Base-by-base conservation (phyloP, 2,888 invertebrate genomes). In the Parthenolecanium corni region DNA sequence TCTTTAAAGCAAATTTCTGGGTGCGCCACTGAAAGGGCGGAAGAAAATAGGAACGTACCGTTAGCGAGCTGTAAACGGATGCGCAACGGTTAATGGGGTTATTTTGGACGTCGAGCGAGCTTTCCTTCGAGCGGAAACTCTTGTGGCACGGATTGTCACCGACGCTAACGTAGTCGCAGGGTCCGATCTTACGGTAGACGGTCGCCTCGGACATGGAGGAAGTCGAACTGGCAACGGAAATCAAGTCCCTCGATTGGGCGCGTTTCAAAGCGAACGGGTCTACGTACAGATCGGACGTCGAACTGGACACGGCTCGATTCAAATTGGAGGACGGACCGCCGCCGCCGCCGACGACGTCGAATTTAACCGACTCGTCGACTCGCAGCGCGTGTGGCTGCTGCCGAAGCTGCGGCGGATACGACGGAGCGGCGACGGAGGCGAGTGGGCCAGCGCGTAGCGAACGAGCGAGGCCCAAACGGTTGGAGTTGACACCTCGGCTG, bases 191-290 rank as follows among this genome's bases (percentile, higher is more conserved):
- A 2, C 54, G 31, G 38, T 63, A 63, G 20, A 63, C 63, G 1
- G 64, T 58, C 38, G 58, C 58, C 31, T 64, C 58, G 25, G 64
- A 64, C 12, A 64, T n/a, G 2, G 64, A 52, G 23, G 61, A 62
- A 20, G 58, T 58, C 44, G 62, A 56, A 31, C 57, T 57, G 11
- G 46, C 52, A n/a, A 23, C 53, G 14, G 61, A 23, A 25, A 52
- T 25, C 12, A 42, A 21, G 14, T 40, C 52, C 31, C 54, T 36
- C 12, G 63, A 40, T n/a, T 23, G 53, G 14, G 23, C 40, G 2
- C 47, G 42, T 46, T 47, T 42, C 38, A 63, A 20, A 12, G 63
- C 21, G 12, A 63, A 63, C 25, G 54, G 36, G 46, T 63, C 54
- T 25, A 63, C 63, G 46, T 63, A 63, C 36, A 63, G 20, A 47